Evolutionary conservation across 2,888 invertebrate species (phyloP).

Genomic region (Fissipunctia ypsillon): DNA sequence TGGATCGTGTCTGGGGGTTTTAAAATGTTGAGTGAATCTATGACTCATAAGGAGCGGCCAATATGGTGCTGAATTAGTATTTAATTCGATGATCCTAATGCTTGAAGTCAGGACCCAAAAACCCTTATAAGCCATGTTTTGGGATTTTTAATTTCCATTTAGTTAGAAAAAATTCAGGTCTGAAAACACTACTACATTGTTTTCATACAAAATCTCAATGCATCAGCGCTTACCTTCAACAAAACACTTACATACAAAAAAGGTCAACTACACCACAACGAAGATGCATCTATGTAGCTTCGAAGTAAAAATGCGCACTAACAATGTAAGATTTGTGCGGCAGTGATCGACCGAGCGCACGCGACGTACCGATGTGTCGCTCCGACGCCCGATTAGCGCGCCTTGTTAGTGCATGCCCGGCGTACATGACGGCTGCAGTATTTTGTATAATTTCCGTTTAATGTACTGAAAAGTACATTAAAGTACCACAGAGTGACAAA

Average conservation of each 20-base stretch:
- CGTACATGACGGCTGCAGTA: conserved; percentile 53
- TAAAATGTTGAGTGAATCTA: conserved; percentile 23
- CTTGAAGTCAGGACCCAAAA: not conserved
- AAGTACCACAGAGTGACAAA: not conserved
- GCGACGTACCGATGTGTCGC: conserved; percentile 67
- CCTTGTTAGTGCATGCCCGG: conserved; percentile 57
- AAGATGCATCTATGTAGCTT: conserved; percentile 58
- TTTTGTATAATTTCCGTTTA: conserved; percentile 31
- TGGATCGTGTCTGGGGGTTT: conserved; percentile 26
- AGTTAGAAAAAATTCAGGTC: too few relatives aligned
- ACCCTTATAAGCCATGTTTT: not conserved
- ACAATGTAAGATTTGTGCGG: conserved; percentile 67
- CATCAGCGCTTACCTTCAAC: not conserved
- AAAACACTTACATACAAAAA: conserved; percentile 13
- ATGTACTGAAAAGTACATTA: not conserved
- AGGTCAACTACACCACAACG: conserved; percentile 11
- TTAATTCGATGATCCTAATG: not conserved
- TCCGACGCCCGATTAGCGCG: conserved; percentile 65
- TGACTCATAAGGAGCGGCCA: not conserved
- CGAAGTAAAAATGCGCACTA: conserved; percentile 60
- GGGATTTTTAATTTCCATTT: not conserved
- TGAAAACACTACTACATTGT: not conserved
- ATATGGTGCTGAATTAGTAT: not conserved
- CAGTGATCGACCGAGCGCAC: conserved; percentile 70
- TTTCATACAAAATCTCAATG: not conserved